Conservation (phyloP, 2,888 invertebrate species). For the Gortyna flavago region DNA sequence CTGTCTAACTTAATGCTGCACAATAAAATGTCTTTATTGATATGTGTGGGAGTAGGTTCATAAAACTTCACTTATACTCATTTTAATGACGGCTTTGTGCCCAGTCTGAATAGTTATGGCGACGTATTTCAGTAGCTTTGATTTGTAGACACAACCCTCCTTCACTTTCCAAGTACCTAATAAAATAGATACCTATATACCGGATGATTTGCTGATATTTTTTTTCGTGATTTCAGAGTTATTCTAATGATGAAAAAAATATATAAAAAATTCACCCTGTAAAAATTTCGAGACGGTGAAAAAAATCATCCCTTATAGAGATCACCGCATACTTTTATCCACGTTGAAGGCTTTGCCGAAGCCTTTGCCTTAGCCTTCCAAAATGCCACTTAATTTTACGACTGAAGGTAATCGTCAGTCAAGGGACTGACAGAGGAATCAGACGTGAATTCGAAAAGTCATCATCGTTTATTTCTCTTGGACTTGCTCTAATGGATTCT, state of each 20-base stretch:
- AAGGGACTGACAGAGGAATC: not conserved
- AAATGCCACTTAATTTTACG: not conserved
- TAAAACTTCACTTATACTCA: slow-evolving; percentile 22
- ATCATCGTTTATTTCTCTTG: too few species aligned
- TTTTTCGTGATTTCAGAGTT: too few species aligned
- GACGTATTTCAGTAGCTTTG: slow-evolving; percentile 4
- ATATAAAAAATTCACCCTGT: too few species aligned
- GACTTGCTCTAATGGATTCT: too few species aligned
- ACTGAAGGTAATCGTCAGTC: too few species aligned
- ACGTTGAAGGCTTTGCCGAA: not conserved
- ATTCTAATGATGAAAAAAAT: too few species aligned
- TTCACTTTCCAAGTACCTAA: not conserved
- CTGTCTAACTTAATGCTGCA: slow-evolving; percentile 9
- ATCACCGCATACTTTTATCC: not conserved
- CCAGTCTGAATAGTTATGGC: slow-evolving; percentile 12
- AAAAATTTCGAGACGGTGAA: too few species aligned
- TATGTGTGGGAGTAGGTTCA: not conserved
- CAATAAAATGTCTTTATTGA: slow-evolving; percentile 26
- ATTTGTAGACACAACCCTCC: not conserved
- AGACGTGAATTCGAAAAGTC: not conserved
- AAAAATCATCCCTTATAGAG: too few species aligned
- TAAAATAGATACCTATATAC: not conserved
- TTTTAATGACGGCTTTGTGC: slow-evolving; percentile 29
- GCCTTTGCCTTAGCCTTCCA: not conserved
- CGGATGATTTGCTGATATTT: too few species aligned